These are phyloP conservation scores for Megalonaias nervosa DNA, from an alignment of 1,140 invertebrate species.

Conservation along the genomic window DNA sequence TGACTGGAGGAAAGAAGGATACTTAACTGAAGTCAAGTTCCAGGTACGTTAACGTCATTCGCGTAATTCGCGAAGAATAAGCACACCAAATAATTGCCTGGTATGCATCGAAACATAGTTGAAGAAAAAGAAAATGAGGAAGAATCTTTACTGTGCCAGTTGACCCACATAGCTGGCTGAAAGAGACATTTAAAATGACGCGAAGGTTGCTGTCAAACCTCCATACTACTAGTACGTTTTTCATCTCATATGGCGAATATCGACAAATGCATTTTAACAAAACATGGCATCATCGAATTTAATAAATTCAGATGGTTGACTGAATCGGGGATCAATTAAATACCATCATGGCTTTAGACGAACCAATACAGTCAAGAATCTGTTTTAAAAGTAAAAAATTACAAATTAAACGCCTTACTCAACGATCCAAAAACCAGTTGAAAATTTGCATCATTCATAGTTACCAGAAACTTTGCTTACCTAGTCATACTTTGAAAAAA, in stretches of 20 bases:
- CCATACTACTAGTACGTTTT: too few relatives aligned
- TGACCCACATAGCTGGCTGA: background rate
- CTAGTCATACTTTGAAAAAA: background rate
- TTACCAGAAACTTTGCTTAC: background rate
- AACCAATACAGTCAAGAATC: background rate
- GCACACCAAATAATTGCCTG: background rate
- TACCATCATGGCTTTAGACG: too few relatives aligned
- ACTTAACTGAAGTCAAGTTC: constrained; percentile 61
- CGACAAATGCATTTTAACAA: too few relatives aligned
- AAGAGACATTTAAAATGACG: background rate
- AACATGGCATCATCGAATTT: too few relatives aligned
- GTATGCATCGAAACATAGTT: background rate
- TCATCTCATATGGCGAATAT: too few relatives aligned
- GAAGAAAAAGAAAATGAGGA: background rate
- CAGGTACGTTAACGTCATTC: constrained; percentile 39
- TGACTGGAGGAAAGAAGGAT: constrained; percentile 63
- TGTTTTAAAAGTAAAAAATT: background rate
- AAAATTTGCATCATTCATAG: background rate
- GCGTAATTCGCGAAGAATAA: background rate
- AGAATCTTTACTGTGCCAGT: background rate
- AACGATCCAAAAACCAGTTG: background rate
- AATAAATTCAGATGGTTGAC: too few relatives aligned
- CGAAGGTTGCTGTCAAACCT: background rate
- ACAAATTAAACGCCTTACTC: background rate
- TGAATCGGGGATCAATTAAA: too few relatives aligned